Conservation (phyloP, 2,888 invertebrate genomes). For the Adela reaumurella region DNA sequence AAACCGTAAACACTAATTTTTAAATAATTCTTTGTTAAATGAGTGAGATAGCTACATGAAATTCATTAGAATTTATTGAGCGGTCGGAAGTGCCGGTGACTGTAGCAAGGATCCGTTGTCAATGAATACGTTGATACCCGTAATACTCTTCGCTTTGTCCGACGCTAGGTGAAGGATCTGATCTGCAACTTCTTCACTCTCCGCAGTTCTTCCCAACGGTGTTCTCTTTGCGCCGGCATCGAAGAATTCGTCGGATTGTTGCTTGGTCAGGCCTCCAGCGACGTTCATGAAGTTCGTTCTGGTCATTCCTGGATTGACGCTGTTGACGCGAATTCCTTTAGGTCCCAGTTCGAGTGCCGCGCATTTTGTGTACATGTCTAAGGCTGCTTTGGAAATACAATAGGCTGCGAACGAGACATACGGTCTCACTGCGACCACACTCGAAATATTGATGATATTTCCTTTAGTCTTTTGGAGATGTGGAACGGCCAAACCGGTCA, state of each 20-base stretch:
- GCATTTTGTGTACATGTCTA: slow-evolving; percentile 36
- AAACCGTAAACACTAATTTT: too few species aligned
- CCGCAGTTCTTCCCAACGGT: slow-evolving; percentile 16
- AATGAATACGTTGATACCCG: slow-evolving; percentile 45
- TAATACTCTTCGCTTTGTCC: slow-evolving; percentile 29
- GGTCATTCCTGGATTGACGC: slow-evolving; percentile 35
- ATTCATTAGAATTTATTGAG: too few species aligned
- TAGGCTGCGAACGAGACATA: slow-evolving; percentile 26
- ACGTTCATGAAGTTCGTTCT: slow-evolving; percentile 28
- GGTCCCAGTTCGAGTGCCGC: slow-evolving; percentile 27
- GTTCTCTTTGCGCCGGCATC: slow-evolving; percentile 18
- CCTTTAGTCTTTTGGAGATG: slow-evolving; percentile 27
- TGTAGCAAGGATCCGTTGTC: slow-evolving; percentile 27
- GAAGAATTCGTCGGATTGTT: slow-evolving; percentile 21
- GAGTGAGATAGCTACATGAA: too few species aligned
- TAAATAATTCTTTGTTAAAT: too few species aligned
- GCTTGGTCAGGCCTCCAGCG: slow-evolving; percentile 25
- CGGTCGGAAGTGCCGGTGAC: neutral
- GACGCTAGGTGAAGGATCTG: slow-evolving; percentile 30
- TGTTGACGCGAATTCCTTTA: slow-evolving; percentile 32
- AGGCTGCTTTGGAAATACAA: slow-evolving; percentile 36
- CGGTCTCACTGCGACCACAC: slow-evolving; percentile 25
- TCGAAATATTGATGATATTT: slow-evolving; percentile 33
- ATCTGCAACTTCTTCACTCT: slow-evolving; percentile 28
- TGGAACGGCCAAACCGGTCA: slow-evolving; percentile 26